Conservation (phyloP, 2,113 vertebrate species). For the Phyllostomus discolor region DNA sequence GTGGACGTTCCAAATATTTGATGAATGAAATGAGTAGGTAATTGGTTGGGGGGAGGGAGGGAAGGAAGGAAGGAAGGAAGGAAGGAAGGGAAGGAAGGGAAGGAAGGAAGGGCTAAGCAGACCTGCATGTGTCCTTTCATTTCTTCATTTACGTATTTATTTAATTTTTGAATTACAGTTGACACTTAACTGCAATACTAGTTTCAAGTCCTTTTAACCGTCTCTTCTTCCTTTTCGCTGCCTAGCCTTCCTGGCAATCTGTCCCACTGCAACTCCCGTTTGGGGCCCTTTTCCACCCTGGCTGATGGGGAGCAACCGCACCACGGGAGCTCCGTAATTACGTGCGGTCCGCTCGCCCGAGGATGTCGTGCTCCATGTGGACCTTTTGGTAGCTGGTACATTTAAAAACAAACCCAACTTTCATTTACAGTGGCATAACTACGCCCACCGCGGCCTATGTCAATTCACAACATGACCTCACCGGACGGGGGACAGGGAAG, state of each 20-base stretch:
- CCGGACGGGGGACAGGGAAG: neutral
- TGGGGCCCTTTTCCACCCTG: neutral
- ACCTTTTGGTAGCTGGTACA: neutral
- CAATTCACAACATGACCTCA: neutral
- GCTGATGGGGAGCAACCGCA: neutral
- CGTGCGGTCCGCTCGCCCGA: neutral
- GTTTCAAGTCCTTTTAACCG: neutral
- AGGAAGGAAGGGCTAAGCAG: neutral
- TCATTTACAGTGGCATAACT: neutral
- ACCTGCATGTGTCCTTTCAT: neutral
- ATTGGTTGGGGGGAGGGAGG: neutral
- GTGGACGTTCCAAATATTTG: neutral
- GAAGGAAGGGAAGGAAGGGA: too few relatives aligned
- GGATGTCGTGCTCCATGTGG: fast-evolving
- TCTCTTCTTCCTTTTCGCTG: neutral
- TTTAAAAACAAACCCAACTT: neutral
- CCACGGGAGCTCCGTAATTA: neutral
- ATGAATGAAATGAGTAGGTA: neutral
- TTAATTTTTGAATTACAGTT: neutral
- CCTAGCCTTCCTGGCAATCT: neutral
- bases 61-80: too few relatives aligned
- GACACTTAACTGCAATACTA: neutral
- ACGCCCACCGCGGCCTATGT: neutral
- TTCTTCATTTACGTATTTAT: neutral
- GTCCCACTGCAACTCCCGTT: too few relatives aligned